Conservation (phyloP, 2,113 vertebrate species). For the Miniopterus natalensis region DNA sequence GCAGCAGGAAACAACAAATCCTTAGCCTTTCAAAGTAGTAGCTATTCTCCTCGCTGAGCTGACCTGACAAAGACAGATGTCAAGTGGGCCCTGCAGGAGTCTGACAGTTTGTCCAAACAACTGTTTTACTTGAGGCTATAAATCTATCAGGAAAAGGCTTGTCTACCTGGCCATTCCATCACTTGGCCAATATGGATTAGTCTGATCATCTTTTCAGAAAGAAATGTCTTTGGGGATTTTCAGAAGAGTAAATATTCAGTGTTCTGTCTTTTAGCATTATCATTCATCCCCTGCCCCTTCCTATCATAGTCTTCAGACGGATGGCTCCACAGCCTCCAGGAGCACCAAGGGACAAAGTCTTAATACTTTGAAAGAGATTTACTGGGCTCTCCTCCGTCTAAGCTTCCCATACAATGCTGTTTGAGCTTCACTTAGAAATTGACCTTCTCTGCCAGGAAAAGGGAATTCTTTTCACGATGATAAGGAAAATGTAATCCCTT, state of each 20-base stretch:
- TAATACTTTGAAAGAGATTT: constrained; percentile 24
- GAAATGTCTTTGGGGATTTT: constrained; percentile 33
- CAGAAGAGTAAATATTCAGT: neutral
- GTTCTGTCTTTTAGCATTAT: neutral
- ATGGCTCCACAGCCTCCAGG: neutral
- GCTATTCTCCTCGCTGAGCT: neutral
- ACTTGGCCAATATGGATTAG: neutral
- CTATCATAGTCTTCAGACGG: neutral
- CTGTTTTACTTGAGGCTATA: neutral
- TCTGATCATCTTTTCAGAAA: neutral
- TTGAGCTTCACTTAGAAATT: constrained; percentile 30
- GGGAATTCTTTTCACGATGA: constrained; percentile 2
- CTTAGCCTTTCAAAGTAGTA: neutral
- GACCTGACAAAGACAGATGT: constrained; percentile 11
- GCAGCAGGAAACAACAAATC: neutral
- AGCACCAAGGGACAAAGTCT: neutral
- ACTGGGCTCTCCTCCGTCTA: neutral
- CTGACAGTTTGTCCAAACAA: constrained; percentile 43
- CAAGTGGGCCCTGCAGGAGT: constrained; percentile 14
- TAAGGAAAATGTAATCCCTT: constrained; percentile 40
- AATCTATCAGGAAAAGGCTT: neutral
- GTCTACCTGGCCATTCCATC: neutral
- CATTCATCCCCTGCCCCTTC: neutral
- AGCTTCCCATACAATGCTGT: neutral
- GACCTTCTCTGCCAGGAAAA: neutral